These are phyloP conservation scores for Scomberomorus guttatus DNA, from an alignment of 2,797 vertebrate species.

Conservation along the genomic window DNA sequence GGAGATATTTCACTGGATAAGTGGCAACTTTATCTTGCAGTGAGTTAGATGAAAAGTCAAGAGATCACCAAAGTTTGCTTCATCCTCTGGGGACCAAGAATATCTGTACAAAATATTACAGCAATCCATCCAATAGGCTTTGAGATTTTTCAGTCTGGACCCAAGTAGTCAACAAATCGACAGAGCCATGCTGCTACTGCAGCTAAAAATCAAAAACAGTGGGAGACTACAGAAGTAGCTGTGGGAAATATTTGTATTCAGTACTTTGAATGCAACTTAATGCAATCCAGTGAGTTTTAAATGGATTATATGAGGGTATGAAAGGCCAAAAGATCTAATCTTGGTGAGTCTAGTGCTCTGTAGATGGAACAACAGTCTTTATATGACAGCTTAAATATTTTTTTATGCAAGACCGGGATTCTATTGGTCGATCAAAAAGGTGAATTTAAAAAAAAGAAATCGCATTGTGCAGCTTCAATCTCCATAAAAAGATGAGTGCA, in stretches of 20 bases:
- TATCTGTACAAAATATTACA: no score
- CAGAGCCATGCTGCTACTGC: no score
- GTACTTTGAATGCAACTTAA: no score
- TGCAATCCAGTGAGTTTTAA: not conserved
- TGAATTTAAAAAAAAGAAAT: conserved; percentile 24
- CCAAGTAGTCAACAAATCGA: no score
- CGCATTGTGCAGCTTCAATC: conserved; percentile 5
- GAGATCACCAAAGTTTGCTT: no score
- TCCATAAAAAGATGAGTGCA: conserved; percentile 29
- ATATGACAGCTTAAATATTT: not conserved
- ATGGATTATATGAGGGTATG: not conserved
- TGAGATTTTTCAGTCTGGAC: no score
- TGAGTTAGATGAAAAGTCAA: not conserved
- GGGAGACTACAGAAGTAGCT: not conserved
- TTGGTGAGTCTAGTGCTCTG: not conserved
- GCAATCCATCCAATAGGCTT: no score
- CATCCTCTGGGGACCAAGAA: no score
- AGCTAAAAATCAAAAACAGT: not conserved
- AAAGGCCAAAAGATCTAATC: not conserved
- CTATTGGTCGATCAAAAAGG: conserved; percentile 26
- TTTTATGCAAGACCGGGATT: conserved; percentile 9
- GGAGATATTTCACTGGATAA: no score
- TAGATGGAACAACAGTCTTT: not conserved
- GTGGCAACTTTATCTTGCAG: no score
- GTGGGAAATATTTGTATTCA: not conserved